phyloP scores from a whole-genome alignment of 2,888 invertebrate genomes.

The Metacarcinus magister region DNA sequence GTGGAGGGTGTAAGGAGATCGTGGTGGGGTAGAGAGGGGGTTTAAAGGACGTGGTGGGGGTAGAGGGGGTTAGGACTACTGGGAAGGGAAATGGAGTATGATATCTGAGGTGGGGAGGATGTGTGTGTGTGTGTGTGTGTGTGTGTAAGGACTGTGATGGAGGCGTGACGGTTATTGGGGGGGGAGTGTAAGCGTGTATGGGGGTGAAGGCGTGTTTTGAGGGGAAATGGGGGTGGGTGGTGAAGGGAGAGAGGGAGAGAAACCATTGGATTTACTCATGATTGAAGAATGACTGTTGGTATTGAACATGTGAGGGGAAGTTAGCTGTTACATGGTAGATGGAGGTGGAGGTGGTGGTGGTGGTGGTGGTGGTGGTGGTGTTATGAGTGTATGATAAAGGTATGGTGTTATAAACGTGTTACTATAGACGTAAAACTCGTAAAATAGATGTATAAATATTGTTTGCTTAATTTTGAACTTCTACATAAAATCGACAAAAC shows the following conservation, averaged over 20 bases:
- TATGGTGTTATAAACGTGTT: neutral
- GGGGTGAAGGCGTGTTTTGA: neutral
- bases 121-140: neutral
- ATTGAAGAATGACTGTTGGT: neutral
- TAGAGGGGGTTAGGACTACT: neutral
- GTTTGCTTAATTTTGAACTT: too few relatives aligned
- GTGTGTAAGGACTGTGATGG: neutral
- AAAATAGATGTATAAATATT: too few relatives aligned
- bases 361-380: neutral
- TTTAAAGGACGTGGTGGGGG: neutral
- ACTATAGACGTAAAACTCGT: too few relatives aligned
- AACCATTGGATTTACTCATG: neutral
- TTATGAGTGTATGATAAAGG: neutral
- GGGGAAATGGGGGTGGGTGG: neutral
- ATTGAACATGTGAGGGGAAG: neutral
- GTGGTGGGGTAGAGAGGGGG: neutral
- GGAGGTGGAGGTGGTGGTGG: neutral
- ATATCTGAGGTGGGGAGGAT: neutral
- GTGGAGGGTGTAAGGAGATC: neutral
- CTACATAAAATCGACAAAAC: too few relatives aligned
- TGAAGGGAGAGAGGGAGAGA: neutral
- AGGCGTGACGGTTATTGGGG: neutral
- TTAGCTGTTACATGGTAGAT: neutral
- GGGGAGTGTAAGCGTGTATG: neutral
- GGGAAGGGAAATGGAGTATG: neutral